Evolutionary conservation across 2,797 vertebrate species (phyloP).

Genomic region (Enteromius afrohamiltoni): DNA sequence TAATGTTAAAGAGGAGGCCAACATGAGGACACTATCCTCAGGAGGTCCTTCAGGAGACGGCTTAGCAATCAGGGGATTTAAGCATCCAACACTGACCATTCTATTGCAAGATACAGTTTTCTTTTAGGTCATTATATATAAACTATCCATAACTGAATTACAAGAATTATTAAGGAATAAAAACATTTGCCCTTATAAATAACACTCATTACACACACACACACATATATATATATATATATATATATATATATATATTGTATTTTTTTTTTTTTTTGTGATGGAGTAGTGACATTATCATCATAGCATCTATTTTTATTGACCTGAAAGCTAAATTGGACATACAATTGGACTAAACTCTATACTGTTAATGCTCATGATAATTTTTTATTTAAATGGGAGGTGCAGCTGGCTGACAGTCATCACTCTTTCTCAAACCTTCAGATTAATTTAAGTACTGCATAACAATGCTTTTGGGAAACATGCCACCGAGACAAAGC

Average conservation of each 20-base stretch:
- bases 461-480: conserved; percentile 32
- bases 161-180: not conserved
- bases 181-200: not conserved
- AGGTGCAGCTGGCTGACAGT: conserved; percentile 19
- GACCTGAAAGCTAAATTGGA: not conserved
- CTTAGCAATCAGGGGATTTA: conserved; percentile 27
- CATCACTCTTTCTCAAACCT: conserved; percentile 12
- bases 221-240: too few species aligned
- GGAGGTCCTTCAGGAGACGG: conserved; percentile 21
- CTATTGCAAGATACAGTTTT: not conserved
- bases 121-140: not conserved
- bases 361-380: not conserved
- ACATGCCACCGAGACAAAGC: conserved; percentile 31
- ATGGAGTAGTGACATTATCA: too few species aligned
- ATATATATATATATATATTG: not conserved
- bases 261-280: too few species aligned
- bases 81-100: not conserved
- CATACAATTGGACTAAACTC: not conserved
- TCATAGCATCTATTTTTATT: not conserved
- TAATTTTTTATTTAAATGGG: conserved; percentile 46
- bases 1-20: conserved; percentile 40
- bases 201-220: not conserved
- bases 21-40: conserved; percentile 36
- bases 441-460: conserved; percentile 19
- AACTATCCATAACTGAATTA: not conserved